Evolutionary conservation across 1,140 invertebrate species (phyloP).

Genomic region (Patella vulgata): DNA sequence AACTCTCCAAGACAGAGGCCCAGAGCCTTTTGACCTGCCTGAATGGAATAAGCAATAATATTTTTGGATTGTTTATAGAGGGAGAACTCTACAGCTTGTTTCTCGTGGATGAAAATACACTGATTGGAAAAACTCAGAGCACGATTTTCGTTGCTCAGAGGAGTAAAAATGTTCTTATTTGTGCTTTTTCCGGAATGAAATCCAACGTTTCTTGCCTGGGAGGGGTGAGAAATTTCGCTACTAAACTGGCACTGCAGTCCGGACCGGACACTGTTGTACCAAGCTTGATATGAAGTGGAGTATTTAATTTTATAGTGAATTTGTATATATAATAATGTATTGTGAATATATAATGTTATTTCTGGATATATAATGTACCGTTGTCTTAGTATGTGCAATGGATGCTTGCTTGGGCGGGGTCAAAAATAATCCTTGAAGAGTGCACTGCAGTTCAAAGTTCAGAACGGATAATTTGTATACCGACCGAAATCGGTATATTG

Average conservation of each 20-base stretch:
- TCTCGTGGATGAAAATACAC: conserved; percentile 28
- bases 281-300: conserved; percentile 27
- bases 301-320: too few relatives aligned
- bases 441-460: too few relatives aligned
- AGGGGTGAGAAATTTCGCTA: conserved; percentile 26
- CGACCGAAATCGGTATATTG: too few relatives aligned
- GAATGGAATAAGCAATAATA: conserved; percentile 2
- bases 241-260: conserved; percentile 16
- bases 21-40: conserved; percentile 15
- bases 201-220: conserved; percentile 25
- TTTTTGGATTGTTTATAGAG: conserved; percentile 28
- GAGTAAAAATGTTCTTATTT: conserved; percentile 31
- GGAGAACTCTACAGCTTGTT: conserved; percentile 16
- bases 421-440: too few relatives aligned
- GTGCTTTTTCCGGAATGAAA: conserved; percentile 17
- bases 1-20: conserved; percentile 15
- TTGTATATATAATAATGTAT: too few relatives aligned
- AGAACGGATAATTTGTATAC: too few relatives aligned
- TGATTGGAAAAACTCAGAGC: conserved; percentile 20
- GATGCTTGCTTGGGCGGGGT: too few relatives aligned
- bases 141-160: conserved; percentile 30
- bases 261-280: conserved; percentile 18
- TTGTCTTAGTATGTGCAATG: too few relatives aligned
- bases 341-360: too few relatives aligned
- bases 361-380: too few relatives aligned